Percentiles rank a stretch among this genome's conserved stretches.
Evolutionary conservation across 2,113 vertebrate genomes (phyloP).

Genomic region (Pionites leucogaster): DNA sequence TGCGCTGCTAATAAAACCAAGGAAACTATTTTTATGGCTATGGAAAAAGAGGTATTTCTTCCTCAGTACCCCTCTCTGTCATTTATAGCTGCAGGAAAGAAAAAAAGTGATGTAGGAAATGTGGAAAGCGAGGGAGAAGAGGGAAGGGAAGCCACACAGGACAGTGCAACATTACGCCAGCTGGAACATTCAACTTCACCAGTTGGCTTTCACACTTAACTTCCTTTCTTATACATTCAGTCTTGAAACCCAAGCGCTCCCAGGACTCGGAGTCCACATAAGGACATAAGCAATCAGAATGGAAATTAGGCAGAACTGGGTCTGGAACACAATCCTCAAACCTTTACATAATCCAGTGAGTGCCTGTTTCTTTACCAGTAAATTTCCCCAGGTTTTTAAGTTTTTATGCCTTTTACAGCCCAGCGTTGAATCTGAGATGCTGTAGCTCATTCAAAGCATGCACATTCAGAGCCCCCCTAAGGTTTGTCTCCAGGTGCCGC

Average conservation of each 20-base stretch:
- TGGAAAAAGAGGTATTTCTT: constrained; percentile 36
- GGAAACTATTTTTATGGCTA: constrained; percentile 34
- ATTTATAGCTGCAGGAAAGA: constrained; percentile 11
- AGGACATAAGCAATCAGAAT: neutral
- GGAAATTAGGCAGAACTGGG: neutral
- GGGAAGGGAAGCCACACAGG: neutral
- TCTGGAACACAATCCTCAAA: neutral
- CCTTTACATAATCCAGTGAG: neutral
- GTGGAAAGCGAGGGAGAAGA: neutral
- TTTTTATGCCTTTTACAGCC: neutral
- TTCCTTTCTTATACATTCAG: neutral
- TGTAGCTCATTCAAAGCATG: neutral
- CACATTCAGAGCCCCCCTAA: neutral
- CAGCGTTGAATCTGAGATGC: neutral
- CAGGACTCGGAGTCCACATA: neutral
- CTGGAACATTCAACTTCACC: neutral
- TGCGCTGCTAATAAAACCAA: constrained; percentile 30
- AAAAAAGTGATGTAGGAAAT: neutral
- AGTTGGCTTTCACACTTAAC: neutral
- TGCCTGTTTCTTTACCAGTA: neutral
- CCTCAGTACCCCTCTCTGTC: neutral
- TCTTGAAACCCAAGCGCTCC: neutral
- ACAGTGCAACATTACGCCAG: neutral
- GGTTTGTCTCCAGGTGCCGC: neutral
- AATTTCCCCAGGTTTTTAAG: neutral